Evolutionary conservation across 2,888 invertebrate species (phyloP), one percentile per base, ranked within the genome.

Genomic region (Mythimna pallens): DNA sequence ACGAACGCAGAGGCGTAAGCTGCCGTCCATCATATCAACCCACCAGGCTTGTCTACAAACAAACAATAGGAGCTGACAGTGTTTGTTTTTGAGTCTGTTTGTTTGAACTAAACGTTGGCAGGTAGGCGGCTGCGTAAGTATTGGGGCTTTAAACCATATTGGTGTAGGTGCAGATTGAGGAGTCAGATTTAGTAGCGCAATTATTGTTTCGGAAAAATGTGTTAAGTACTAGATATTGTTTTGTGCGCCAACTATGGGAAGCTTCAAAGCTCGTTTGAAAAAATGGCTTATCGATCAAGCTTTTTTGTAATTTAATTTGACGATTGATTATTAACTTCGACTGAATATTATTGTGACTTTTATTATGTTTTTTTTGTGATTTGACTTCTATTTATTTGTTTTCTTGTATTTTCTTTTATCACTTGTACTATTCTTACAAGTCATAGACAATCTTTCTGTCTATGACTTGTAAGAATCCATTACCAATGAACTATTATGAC

Each of bases 1-100:
- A 69, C 50, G 30, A 80, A 76, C 30, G 64, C 34, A 64, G 43
- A 71, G 76, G 61, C 62, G 61, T 63, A 63, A 20, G 50, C 66
- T 20, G 22, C 30, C 52, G 47, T 81, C 73, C 66, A 52, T 73
- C 67, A 78, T 54, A 81, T 14, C 55, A 74, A 69, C 81, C 78
- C 73, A 78, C 76, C 70, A 66, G 78, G 59, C 72, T 73, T 82
- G 76, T 62, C 82, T 80, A 82, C 80, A 82, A 88, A 90, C 90
- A 92, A 88, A 94, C 94, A 94, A 94, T 93, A 86, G 93, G 88
- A 92, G 92, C 93, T 92, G 93, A 88, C 93, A 89, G 86, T 88
- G 40, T 69, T 87, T 93, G 91, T 94, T 92, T 94, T 90, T 76
- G 69, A 90, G 88, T 81, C 58, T 94, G 92, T 94, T 93, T 93